Evolutionary conservation across 2,797 vertebrate species (phyloP), one percentile per base, ranked within the genome.

Genomic region (Avahi laniger): DNA sequence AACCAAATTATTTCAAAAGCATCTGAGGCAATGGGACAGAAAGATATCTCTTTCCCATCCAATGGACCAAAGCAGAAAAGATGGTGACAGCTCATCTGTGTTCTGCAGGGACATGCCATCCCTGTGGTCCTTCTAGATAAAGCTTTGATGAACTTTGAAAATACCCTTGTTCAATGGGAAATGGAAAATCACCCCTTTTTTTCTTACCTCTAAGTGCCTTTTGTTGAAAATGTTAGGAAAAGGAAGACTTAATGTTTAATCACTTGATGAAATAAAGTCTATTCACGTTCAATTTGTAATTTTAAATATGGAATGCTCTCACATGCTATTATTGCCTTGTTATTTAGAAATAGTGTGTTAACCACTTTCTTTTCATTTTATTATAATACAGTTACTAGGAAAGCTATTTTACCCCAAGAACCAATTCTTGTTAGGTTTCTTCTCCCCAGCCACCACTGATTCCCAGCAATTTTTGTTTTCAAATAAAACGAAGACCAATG

Each of bases 381-480:
- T 91, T 96, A 41, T 81, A 82, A 50, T 65, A 84, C 7, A 96
- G 52, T 93, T 96, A 41, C 30, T 57, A 91, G 89, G 85, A 97
- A 97, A 98, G 54, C 82, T 85, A 13, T 95, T 97, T 97, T 67
- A 95, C 69, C 89, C 70, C 73, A 95, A 78, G 86, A 98, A 97
- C 20, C 20, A 78, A 87, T 97, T 97, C 69, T 96, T 94, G 94
- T 92, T 93, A 96, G 92, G 79, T 43, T 81, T 91, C 73, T 65
- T 96, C 91, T 95, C n/a, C 70, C n/a, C 43, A 76, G 0, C 18
- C 18, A 70, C n/a, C 10, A 38, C 75, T 79, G 20, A 46, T 98
- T 97, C 96, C 91, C 93, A 97, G 95, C 78, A 98, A 97, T 97
- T 98, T 97, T 90, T 97, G 84, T 98, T 98, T 96, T 97, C 92